These are phyloP conservation scores for Hylaea fasciaria DNA, from an alignment of 2,888 invertebrate genomes.

Conservation along the genomic window DNA sequence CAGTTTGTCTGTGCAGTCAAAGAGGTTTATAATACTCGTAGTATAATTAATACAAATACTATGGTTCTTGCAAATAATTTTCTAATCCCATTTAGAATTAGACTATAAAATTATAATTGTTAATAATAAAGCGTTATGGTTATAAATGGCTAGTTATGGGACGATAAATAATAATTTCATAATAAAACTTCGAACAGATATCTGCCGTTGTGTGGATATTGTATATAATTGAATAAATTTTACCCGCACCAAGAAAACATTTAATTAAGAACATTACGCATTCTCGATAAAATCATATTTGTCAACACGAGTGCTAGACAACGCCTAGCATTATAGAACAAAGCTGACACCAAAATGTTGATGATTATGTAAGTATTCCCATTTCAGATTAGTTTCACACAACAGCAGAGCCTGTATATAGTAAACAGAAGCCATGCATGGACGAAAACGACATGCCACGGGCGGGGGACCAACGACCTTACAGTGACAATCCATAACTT, in stretches of 20 bases:
- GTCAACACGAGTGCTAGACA: background rate
- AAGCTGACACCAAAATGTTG: too few relatives aligned
- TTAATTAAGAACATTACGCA: background rate
- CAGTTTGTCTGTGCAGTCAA: conserved; percentile 11
- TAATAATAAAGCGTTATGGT: conserved; percentile 5
- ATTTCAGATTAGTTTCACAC: conserved; percentile 15
- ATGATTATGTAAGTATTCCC: background rate
- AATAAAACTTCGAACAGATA: background rate
- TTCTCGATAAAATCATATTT: background rate
- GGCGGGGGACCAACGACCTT: conserved; percentile 33
- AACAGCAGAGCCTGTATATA: conserved; percentile 41
- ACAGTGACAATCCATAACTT: conserved; percentile 36
- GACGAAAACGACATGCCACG: conserved; percentile 57
- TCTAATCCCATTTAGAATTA: conserved; percentile 1
- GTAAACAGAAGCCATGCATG: conserved; percentile 59
- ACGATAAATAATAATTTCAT: conserved; percentile 11
- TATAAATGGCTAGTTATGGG: conserved; percentile 6
- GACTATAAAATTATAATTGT: background rate
- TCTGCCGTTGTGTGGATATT: conserved; percentile 13
- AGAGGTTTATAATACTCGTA: background rate
- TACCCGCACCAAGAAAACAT: background rate
- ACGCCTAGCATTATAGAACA: too few relatives aligned
- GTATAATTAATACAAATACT: background rate
- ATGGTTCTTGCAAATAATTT: background rate
- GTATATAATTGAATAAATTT: background rate